Evolutionary conservation across 1,140 invertebrate genomes (phyloP).

Genomic region (Scylla paramamosain): DNA sequence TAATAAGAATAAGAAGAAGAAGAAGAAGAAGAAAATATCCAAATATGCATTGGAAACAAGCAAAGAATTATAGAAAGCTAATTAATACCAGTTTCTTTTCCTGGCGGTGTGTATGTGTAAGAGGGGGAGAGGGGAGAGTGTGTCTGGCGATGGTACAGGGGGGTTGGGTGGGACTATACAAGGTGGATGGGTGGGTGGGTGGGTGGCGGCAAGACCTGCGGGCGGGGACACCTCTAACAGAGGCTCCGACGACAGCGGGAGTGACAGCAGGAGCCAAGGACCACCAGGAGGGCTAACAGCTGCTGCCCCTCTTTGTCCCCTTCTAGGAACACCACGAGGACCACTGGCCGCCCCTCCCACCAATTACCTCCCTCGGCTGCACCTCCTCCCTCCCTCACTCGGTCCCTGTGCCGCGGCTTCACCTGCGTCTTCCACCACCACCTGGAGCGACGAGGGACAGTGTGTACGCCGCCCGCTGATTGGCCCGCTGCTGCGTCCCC

Average conservation of each 20-base stretch:
- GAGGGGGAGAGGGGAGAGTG: too few species aligned
- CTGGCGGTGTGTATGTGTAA: too few species aligned
- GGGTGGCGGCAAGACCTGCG: background rate
- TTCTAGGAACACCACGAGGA: constrained; percentile 1
- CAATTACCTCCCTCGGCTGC: background rate
- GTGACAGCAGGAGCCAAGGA: constrained; percentile 17
- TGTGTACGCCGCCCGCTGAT: background rate
- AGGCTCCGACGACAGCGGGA: background rate
- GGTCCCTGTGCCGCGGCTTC: background rate
- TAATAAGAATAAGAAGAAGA: background rate
- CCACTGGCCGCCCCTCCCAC: constrained; percentile 1
- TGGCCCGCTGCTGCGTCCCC: background rate
- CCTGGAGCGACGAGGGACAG: background rate
- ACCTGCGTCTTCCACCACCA: constrained; percentile 4
- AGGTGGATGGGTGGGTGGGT: background rate
- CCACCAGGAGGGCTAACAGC: constrained; percentile 9
- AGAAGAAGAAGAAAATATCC: too few species aligned
- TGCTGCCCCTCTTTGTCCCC: constrained; percentile 17
- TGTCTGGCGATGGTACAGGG: too few species aligned
- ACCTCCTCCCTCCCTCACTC: background rate
- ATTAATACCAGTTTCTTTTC: too few species aligned
- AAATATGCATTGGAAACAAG: too few species aligned
- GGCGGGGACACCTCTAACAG: background rate
- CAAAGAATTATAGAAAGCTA: too few species aligned
- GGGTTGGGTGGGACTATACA: too few species aligned